Base-by-base conservation (phyloP, 2,888 invertebrate species). In the Campaea margaritaria region DNA sequence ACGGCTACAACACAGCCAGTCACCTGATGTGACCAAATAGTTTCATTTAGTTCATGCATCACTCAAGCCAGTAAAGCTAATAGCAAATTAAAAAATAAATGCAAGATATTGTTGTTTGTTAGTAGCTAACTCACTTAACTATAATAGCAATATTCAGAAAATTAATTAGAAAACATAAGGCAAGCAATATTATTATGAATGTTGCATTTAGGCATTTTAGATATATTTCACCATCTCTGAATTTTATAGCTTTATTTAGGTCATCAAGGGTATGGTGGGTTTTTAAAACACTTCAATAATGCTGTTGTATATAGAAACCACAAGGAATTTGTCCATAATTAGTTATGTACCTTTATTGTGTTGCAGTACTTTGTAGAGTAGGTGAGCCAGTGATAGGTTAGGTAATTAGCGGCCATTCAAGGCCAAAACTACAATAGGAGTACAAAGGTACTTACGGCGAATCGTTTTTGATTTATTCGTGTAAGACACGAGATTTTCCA, bases 1-100 rank as follows among this genome's bases (percentile, higher is more conserved):
- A 79, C 83, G 83, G 80, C 84, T 81, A 89, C 89, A 91, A 89
- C 88, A 89, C 74, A 86, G 77, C 88, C 85, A 89, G 74, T 77
- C 72, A 73, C 86, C 89, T 90, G 80, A 74, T 71, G 71, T 76
- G 67, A 79, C 63, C 76, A 82, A 78, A 66, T 48, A 59, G 48
- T 51, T 60, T 43, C 9, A 60, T 53, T 34, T 53, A 61, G 55
- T 57, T 58, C 50, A 60, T 52, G 46, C 53, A 56, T 46, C 31
- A 50, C 48, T 53, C 34, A 14, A 16, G 44, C 44, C 13, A 28
- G 34, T 21, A 39, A 34, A 51, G 42, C 49, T 36, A 27, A 43
- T 16, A 57, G 36, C 15, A 50, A 28, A 34, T 27, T 49, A 31
- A 7, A 31, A 31, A 31, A 31, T 9, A 9, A 31, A 31, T 9